Evolutionary conservation across 1,140 invertebrate species (phyloP), one percentile per base, ranked within the genome.

Genomic region (Wiebesia pumilae): DNA sequence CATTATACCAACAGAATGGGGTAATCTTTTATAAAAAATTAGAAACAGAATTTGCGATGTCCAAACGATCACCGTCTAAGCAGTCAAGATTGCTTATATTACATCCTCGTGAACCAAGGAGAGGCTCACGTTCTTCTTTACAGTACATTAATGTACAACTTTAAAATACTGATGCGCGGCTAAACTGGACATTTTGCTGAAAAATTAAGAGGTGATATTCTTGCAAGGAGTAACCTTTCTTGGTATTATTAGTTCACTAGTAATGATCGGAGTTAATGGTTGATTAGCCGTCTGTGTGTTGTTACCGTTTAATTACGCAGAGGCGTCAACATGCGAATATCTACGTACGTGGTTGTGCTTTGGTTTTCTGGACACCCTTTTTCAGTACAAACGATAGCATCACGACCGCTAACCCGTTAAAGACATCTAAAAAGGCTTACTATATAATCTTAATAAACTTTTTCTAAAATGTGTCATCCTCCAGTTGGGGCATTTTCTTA

Each of bases 301-400:
- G 38, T 75, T 75, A 75, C 38, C 24, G 0, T 75, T 24, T 75
- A 75, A 75, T 75, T 75, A 75, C 43, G 43, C 38, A 43, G 43
- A 75, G 71, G 71, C 40, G 38, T 75, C n/a, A 75, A 24, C 38
- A 40, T 24, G 71, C 38, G 24, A 43, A 27, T 40, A 43, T 75
- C 19, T 3, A 38, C 21, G 30, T 19, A 7, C 10, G 21, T n/a
- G 24, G 71, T 38, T 69, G 27, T 27, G 30, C 9, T 43, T 14
- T 21, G 33, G 69, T 71, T 71, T n/a, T 71, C 38, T 71, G 69
- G 69, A 71, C 19, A 71, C 4, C 38, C 27, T 75, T 75, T 75
- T 75, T 75, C 38, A 7, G 71, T 43, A 75, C n/a, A 0, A n/a
- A 75, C 38, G 21, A 43, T 43, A 7, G 14, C 71, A 24, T 14